Conservation (phyloP, 2,797 vertebrate genomes). For the Rhadinocentrus ornatus region DNA sequence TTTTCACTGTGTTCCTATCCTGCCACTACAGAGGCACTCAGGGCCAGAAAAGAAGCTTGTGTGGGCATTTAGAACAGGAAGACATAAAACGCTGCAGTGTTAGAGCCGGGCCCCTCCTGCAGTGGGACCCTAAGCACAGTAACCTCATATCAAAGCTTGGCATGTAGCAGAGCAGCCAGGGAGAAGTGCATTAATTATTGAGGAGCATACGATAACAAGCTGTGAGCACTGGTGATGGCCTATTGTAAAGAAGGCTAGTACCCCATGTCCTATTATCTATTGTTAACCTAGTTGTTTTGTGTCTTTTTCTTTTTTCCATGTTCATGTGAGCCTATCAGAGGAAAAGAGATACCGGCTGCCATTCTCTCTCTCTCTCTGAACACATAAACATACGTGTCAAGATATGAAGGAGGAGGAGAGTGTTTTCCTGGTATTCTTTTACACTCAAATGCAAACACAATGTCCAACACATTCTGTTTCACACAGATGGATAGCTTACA, state of each 20-base stretch:
- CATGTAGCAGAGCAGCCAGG: slow-evolving; percentile 77
- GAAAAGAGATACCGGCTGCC: slow-evolving; percentile 18
- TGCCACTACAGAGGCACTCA: slow-evolving; percentile 37
- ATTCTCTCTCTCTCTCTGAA: slow-evolving; percentile 19
- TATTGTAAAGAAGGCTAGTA: slow-evolving; percentile 75
- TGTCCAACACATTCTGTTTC: slow-evolving; percentile 11
- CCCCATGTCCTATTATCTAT: slow-evolving; percentile 78
- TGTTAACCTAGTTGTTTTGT: slow-evolving; percentile 69
- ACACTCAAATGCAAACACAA: slow-evolving; percentile 45
- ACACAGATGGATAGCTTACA: slow-evolving; percentile 49
- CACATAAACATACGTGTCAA: slow-evolving; percentile 23
- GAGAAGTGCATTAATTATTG: slow-evolving; percentile 83
- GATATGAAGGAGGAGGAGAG: slow-evolving; percentile 14
- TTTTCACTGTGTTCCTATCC: slow-evolving; percentile 47
- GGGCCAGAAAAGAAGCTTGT: slow-evolving; percentile 39
- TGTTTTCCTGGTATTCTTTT: slow-evolving; percentile 48
- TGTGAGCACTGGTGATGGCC: slow-evolving; percentile 69
- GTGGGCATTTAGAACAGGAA: slow-evolving; percentile 51
- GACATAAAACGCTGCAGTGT: slow-evolving; percentile 84
- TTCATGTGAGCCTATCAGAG: slow-evolving; percentile 22
- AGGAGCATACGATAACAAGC: slow-evolving; percentile 81
- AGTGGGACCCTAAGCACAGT: slow-evolving; percentile 75
- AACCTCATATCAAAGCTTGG: slow-evolving; percentile 85
- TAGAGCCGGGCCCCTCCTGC: slow-evolving; percentile 68
- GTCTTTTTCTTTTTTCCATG: not conserved